These are phyloP conservation scores for Linnaemya vulpina DNA, from an alignment of 2,888 invertebrate genomes.

Conservation along the genomic window DNA sequence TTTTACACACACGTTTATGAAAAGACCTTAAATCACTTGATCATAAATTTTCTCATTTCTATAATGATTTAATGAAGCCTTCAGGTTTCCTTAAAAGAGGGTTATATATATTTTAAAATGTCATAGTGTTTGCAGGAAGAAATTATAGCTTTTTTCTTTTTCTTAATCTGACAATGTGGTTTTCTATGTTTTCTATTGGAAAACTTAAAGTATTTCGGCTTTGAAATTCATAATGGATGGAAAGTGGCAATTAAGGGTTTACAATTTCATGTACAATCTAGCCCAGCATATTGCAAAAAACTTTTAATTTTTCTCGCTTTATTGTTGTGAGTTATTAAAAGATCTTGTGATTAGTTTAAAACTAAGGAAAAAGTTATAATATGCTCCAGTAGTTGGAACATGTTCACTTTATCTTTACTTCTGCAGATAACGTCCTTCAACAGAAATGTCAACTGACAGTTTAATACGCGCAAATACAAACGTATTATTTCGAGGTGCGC, in stretches of 20 bases:
- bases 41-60: conserved; percentile 28
- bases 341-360: not conserved
- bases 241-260: no score
- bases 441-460: conserved; percentile 15
- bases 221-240: not conserved
- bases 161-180: no score
- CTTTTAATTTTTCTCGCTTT: no score
- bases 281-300: no score
- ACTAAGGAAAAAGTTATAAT: not conserved
- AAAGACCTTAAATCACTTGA: conserved; percentile 34
- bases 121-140: no score
- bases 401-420: conserved; percentile 6
- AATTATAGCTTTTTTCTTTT: no score
- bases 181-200: no score
- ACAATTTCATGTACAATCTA: no score
- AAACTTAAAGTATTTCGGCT: not conserved
- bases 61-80: conserved; percentile 42
- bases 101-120: no score
- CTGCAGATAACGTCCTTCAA: conserved; percentile 6
- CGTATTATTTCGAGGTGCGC: not conserved
- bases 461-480: not conserved
- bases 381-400: not conserved
- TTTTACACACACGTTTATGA: not conserved
- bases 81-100: conserved; percentile 19
- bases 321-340: not conserved